These are phyloP conservation scores for Ganaspis sp. DNA, from an alignment of 1,140 invertebrate genomes.

Conservation along the genomic window DNA sequence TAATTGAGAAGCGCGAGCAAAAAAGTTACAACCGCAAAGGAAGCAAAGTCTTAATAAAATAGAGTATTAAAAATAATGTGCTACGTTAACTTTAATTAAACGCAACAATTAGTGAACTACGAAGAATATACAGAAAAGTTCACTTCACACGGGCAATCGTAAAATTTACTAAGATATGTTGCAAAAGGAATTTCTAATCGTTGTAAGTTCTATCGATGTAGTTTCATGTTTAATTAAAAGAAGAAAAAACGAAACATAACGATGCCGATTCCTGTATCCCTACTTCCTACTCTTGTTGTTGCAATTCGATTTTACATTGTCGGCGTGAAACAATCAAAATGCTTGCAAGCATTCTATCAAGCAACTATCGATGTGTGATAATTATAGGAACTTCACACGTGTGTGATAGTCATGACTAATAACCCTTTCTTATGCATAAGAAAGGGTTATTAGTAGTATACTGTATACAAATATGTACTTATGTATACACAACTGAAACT, in stretches of 20 bases:
- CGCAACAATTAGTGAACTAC: not conserved
- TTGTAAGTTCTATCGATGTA: not conserved
- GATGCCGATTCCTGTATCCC: not conserved
- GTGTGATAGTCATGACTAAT: no score
- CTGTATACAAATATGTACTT: no score
- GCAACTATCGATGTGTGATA: no score
- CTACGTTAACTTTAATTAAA: not conserved
- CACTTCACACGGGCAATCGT: not conserved
- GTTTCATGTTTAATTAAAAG: constrained; percentile 14
- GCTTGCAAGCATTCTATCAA: no score
- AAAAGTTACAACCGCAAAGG: no score
- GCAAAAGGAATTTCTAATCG: constrained; percentile 25
- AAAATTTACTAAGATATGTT: constrained; percentile 6
- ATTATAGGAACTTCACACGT: no score
- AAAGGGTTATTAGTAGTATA: no score
- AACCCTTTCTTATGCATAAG: no score
- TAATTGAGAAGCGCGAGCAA: no score
- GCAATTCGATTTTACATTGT: not conserved
- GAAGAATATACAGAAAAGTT: not conserved
- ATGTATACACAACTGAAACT: no score
- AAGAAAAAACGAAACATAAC: not conserved
- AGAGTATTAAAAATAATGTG: not conserved
- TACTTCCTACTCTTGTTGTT: not conserved
- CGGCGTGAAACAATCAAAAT: no score
- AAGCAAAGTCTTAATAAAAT: not conserved